phyloP scores from a whole-genome alignment of 2,797 vertebrate genomes.

The Gobionotothen gibberifrons region DNA sequence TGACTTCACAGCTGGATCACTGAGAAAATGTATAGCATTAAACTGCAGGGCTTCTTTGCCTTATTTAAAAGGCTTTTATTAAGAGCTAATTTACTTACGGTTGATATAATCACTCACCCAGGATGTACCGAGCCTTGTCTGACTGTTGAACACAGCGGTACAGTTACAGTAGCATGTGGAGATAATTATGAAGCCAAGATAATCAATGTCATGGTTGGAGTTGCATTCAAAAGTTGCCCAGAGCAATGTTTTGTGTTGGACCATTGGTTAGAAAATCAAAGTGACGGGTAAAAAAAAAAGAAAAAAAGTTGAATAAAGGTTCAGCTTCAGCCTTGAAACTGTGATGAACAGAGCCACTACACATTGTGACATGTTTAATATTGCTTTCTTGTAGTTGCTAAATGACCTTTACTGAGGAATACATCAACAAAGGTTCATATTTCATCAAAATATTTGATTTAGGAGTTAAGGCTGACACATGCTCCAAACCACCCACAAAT shows the following conservation, averaged over 20 bases:
- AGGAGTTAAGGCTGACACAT: slow-evolving; percentile 41
- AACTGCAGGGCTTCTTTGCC: slow-evolving; percentile 70
- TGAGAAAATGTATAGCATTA: slow-evolving; percentile 62
- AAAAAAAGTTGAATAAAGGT: slow-evolving; percentile 23
- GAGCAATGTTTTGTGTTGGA: slow-evolving; percentile 63
- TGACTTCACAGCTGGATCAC: slow-evolving; percentile 52
- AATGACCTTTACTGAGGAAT: slow-evolving; percentile 55
- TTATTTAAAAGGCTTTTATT: slow-evolving; percentile 75
- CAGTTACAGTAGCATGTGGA: slow-evolving; percentile 79
- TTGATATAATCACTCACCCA: slow-evolving; percentile 65
- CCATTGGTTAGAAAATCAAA: slow-evolving; percentile 71
- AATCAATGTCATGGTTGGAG: slow-evolving; percentile 79
- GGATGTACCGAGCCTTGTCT: slow-evolving; percentile 47
- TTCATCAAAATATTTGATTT: slow-evolving; percentile 70
- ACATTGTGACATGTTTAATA: slow-evolving; percentile 58
- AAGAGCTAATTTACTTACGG: slow-evolving; percentile 81
- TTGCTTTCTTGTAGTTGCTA: slow-evolving; percentile 46
- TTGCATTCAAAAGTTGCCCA: slow-evolving; percentile 68
- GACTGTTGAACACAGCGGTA: slow-evolving; percentile 60
- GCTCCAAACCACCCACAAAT: slow-evolving; percentile 42
- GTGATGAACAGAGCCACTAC: slow-evolving; percentile 39
- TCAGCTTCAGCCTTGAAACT: slow-evolving; percentile 37
- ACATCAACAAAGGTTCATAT: slow-evolving; percentile 61
- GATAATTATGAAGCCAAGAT: slow-evolving; percentile 78
- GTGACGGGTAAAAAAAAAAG: slow-evolving; percentile 48